These are phyloP conservation scores for Polymixis flavicincta DNA, from an alignment of 2,888 invertebrate species.

Conservation along the genomic window DNA sequence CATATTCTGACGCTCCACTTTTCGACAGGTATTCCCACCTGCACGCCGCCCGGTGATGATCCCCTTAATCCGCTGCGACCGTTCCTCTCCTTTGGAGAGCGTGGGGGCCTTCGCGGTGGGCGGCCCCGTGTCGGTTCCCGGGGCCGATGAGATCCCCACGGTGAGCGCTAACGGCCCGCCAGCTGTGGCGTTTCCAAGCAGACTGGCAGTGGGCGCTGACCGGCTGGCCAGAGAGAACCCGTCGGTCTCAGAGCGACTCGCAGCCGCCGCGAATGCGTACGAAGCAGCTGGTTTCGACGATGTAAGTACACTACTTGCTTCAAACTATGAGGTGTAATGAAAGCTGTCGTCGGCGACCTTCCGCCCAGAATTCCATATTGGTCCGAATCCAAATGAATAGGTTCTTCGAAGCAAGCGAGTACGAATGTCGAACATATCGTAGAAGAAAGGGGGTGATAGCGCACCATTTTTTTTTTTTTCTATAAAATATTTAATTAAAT, in stretches of 20 bases:
- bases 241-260: constrained; percentile 63
- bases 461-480: background rate
- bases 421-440: background rate
- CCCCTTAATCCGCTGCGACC: constrained; percentile 35
- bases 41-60: constrained; percentile 14
- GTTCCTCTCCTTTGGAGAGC: constrained; percentile 57
- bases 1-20: constrained; percentile 37
- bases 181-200: constrained; percentile 61
- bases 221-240: constrained; percentile 61
- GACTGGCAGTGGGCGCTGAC: constrained; percentile 69
- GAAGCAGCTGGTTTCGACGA: constrained; percentile 75
- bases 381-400: background rate
- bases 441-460: background rate
- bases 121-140: constrained; percentile 54
- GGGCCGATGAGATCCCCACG: constrained; percentile 13
- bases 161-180: constrained; percentile 43
- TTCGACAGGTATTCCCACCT: constrained; percentile 41
- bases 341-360: background rate
- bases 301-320: constrained; percentile 70
- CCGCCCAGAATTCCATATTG: background rate
- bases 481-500: background rate
- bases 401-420: background rate
- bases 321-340: background rate
- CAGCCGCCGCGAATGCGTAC: constrained; percentile 49
- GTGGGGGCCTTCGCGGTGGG: constrained; percentile 54